Percentiles rank a stretch among this genome's conserved stretches.
Evolutionary conservation across 2,797 vertebrate genomes (phyloP).

Genomic region (Petrocephalus schoutedeni): DNA sequence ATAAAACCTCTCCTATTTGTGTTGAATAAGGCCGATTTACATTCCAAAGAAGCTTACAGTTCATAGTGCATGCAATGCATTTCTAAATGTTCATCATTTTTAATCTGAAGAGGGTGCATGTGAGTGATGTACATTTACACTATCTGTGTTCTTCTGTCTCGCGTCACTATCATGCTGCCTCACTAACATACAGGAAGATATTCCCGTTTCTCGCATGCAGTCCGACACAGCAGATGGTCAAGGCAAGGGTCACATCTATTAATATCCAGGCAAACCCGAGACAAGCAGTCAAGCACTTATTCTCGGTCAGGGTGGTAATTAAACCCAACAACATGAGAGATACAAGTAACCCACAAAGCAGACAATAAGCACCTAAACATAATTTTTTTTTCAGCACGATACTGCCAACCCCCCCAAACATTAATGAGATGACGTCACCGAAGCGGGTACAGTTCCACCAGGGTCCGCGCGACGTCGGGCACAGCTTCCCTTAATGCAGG

Average conservation of each 20-base stretch:
- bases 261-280: conserved; percentile 51
- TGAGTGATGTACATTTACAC: too few relatives aligned
- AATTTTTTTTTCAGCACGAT: background rate
- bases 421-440: background rate
- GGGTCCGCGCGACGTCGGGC: background rate
- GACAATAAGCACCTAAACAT: background rate
- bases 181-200: background rate
- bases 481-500: background rate
- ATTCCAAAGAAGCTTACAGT: background rate
- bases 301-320: background rate
- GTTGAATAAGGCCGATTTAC: background rate
- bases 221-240: conserved; percentile 44
- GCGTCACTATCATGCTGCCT: background rate
- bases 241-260: conserved; percentile 55
- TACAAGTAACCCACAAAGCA: background rate
- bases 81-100: background rate
- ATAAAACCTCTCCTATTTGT: background rate
- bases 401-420: background rate
- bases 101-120: background rate
- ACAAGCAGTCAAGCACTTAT: conserved; percentile 36
- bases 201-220: conserved; percentile 16
- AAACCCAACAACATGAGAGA: background rate
- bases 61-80: background rate
- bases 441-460: background rate
- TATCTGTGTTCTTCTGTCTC: background rate